phyloP scores from a whole-genome alignment of 2,797 vertebrate species.

The Aphelocoma californica region DNA sequence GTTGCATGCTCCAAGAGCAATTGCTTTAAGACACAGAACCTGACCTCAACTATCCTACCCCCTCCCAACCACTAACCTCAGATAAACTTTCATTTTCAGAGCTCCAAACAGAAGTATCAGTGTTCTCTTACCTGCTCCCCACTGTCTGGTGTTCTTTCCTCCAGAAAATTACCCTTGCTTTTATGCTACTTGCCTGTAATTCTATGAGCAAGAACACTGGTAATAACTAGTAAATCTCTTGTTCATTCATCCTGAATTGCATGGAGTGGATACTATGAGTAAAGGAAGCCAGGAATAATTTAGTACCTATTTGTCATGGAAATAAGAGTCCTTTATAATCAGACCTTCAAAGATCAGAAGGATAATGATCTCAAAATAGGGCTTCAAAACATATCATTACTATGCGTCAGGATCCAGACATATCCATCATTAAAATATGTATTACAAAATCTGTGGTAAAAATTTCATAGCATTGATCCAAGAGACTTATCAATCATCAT shows the following conservation, averaged over 20 bases:
- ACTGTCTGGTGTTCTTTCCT: not conserved
- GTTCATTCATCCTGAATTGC: conserved; percentile 33
- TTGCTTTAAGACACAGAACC: not conserved
- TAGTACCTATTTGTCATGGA: conserved; percentile 53
- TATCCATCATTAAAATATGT: conserved; percentile 36
- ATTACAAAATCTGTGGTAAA: conserved; percentile 34
- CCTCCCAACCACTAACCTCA: not conserved
- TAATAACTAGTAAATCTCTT: conserved; percentile 33
- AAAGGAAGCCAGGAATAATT: conserved; percentile 42
- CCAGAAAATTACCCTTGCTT: not conserved
- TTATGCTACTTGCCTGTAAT: not conserved
- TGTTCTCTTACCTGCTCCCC: not conserved
- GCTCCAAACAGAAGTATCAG: not conserved
- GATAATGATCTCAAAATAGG: conserved; percentile 53
- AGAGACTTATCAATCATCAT: conserved; percentile 54
- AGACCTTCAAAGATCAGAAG: conserved; percentile 53
- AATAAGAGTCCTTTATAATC: conserved; percentile 52
- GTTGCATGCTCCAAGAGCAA: not conserved
- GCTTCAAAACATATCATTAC: conserved; percentile 47
- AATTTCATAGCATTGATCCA: conserved; percentile 34
- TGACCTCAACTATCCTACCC: not conserved
- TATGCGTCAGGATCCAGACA: not conserved
- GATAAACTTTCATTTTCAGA: not conserved
- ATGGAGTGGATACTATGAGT: not conserved
- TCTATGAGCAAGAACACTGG: not conserved